A percentile compares a stretch with the other conserved stretches of the same genome.
These are phyloP conservation scores for Ophion slaviceki DNA, from an alignment of 2,888 invertebrate genomes.

Conservation along the genomic window DNA sequence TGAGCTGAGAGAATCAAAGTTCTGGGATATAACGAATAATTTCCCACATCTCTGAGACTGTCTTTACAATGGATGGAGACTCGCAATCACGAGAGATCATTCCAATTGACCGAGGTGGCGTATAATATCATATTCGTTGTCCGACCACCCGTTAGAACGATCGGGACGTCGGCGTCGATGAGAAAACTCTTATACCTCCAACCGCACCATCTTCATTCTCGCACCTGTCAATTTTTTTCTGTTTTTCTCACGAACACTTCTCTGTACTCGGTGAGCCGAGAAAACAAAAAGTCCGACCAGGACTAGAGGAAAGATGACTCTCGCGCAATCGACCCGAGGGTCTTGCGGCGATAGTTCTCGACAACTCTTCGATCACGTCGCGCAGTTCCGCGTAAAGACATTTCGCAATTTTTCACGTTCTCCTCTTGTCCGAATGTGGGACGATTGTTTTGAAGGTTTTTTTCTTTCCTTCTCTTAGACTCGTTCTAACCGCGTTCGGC, in stretches of 20 bases:
- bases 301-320: constrained; percentile 2
- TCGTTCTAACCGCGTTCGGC: constrained; percentile 9
- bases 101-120: constrained; percentile 19
- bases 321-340: constrained; percentile 34
- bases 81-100: constrained; percentile 13
- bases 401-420: constrained; percentile 61
- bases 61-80: neutral
- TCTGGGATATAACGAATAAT: neutral
- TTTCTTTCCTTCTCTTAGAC: constrained; percentile 10
- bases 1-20: neutral
- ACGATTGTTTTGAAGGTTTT: constrained; percentile 40
- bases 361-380: constrained; percentile 40
- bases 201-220: constrained; percentile 41
- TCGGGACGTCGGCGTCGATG: constrained; percentile 47
- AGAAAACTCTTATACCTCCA: constrained; percentile 38
- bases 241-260: constrained; percentile 37
- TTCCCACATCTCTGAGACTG: neutral
- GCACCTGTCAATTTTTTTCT: constrained; percentile 59
- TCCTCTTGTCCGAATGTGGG: constrained; percentile 49
- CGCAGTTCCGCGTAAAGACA: constrained; percentile 47
- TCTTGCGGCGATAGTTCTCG: constrained; percentile 25
- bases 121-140: constrained; percentile 19
- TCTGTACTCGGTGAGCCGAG: constrained; percentile 2
- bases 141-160: constrained; percentile 54
- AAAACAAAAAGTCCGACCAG: constrained; percentile 15